Conservation (phyloP, 2,113 vertebrate species). For the Andinoacara biseriatus region DNA sequence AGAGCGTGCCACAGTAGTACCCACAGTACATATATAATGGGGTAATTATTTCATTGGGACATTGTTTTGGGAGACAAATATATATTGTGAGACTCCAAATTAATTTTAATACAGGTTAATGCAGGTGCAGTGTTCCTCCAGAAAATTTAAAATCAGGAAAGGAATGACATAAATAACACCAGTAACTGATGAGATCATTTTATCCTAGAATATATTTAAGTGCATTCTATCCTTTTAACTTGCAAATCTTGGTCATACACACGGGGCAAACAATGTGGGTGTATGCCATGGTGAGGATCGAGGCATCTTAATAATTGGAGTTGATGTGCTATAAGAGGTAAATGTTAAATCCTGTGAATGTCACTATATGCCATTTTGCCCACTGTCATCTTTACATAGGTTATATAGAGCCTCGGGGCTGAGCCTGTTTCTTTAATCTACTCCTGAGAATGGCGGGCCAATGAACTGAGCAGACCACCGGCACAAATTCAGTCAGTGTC, state of each 20-base stretch:
- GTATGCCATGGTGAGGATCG: neutral
- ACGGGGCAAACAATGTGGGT: neutral
- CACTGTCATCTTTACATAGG: neutral
- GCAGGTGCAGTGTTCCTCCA: neutral
- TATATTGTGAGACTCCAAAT: neutral
- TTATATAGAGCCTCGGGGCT: neutral
- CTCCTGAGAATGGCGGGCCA: neutral
- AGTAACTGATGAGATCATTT: neutral
- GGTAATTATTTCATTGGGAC: neutral
- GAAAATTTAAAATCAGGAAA: neutral
- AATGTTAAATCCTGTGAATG: slow-evolving; percentile 5
- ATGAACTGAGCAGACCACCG: neutral
- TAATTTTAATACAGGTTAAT: neutral
- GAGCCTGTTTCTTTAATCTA: slow-evolving; percentile 1
- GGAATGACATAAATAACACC: neutral
- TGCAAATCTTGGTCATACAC: neutral
- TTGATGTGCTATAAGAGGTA: neutral
- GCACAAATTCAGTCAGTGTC: neutral
- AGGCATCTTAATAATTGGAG: neutral
- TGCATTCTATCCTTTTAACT: neutral
- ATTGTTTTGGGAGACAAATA: neutral
- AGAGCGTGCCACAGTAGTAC: neutral
- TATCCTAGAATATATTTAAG: neutral
- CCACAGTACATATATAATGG: neutral
- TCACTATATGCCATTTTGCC: neutral